Evolutionary conservation across 2,113 vertebrate genomes (phyloP), one percentile per base, ranked within the genome.

Genomic region (Hirundichthys speculiger): DNA sequence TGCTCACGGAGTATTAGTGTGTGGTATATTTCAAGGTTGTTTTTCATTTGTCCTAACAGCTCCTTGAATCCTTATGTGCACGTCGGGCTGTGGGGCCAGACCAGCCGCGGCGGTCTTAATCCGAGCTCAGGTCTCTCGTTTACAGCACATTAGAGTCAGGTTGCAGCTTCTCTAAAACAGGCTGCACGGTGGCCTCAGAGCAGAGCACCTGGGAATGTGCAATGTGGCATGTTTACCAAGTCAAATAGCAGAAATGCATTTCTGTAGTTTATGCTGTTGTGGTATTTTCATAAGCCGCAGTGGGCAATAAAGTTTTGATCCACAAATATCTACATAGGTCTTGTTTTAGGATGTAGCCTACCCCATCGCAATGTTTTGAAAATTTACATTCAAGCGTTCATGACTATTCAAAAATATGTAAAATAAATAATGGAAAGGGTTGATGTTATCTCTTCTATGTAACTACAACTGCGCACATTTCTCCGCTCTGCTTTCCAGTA

Each of bases 101-200:
- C 58, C 75, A 77, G 81, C 71, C 79, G 38, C 73, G 64, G 73
- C 70, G 76, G 69, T 80, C 87, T 78, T 88, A 91, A 91, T 90
- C 84, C 81, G 13, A 75, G 79, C 73, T 86, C 84, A 85, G 77
- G 80, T 78, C 84, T 80, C 77, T 81, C 75, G 83, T 89, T 92
- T 81, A 87, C 82, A 87, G 80, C 84, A 89, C 75, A 88, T 88
- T 89, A 86, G 88, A 83, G 72, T 89, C 86, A 85, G 67, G 84
- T 89, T 90, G 86, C 88, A 88, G 79, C 50, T 64, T 57, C 47
- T 86, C 34, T 64, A 80, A 76, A 80, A 67, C 70, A 21, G 77
- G 69, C 73, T 84, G 34, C 75, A 67, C 34, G 86, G 86, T 87
- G 88, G 80, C 82, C 80, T 69, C 52, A n/a, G 27, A 75, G 69